A percentile compares a stretch with the other conserved stretches of the same genome.
These are phyloP conservation scores for Psylliodes chrysocephalus DNA, from an alignment of 2,888 invertebrate species.

Conservation along the genomic window DNA sequence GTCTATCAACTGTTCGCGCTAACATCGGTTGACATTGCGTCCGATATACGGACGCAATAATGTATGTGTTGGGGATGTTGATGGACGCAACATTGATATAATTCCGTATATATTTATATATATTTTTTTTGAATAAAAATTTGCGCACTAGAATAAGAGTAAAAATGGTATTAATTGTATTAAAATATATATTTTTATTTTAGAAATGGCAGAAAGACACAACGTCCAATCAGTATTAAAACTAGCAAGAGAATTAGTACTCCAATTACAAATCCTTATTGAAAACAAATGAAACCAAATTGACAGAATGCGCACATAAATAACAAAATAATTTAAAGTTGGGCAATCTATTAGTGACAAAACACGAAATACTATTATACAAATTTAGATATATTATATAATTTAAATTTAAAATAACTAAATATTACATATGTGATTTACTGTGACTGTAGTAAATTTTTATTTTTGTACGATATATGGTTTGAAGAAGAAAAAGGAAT, in stretches of 20 bases:
- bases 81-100: too few relatives aligned
- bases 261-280: conserved; percentile 90
- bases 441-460: conserved; percentile 21
- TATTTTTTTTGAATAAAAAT: too few relatives aligned
- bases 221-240: conserved; percentile 84
- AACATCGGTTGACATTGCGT: too few relatives aligned
- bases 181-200: conserved; percentile 57
- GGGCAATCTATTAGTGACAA: conserved; percentile 13
- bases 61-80: too few relatives aligned
- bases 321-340: background rate
- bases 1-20: too few relatives aligned
- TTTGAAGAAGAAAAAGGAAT: background rate
- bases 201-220: conserved; percentile 98
- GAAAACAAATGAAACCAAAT: conserved; percentile 78
- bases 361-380: background rate
- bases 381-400: background rate
- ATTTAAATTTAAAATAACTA: conserved; percentile 1
- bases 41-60: too few relatives aligned
- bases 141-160: too few relatives aligned
- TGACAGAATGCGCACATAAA: background rate
- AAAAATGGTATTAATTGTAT: too few relatives aligned
- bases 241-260: conserved; percentile 86
- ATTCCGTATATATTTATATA: too few relatives aligned
- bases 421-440: conserved; percentile 14
- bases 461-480: conserved; percentile 23